Percentiles rank a stretch among this genome's conserved stretches.
Conservation (phyloP, 2,113 vertebrate genomes). For the Orycteropus afer region DNA sequence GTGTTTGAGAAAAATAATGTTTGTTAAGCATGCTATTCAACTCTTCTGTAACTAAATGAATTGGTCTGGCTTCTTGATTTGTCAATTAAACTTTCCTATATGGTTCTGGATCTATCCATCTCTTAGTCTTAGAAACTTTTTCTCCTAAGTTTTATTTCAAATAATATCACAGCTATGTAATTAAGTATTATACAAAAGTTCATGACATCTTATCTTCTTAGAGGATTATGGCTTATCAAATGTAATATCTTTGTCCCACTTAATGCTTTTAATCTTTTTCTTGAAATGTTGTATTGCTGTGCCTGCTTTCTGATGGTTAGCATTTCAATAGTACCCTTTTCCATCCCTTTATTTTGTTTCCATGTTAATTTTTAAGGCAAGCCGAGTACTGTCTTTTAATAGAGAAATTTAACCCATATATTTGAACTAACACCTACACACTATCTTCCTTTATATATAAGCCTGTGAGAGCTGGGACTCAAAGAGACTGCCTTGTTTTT, state of each 20-base stretch:
- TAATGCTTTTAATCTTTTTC: constrained; percentile 12
- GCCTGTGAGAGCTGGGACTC: neutral
- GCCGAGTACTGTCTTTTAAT: neutral
- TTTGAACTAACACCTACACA: neutral
- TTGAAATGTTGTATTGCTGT: neutral
- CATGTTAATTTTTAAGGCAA: constrained; percentile 4
- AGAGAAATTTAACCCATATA: neutral
- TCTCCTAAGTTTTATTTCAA: neutral
- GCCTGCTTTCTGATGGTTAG: neutral
- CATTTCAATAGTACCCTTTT: neutral
- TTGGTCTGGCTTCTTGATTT: neutral
- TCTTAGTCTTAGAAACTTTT: neutral
- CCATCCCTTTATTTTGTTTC: neutral
- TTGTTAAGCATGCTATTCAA: neutral
- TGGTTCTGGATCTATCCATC: neutral
- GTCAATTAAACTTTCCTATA: neutral
- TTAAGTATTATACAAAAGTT: constrained; percentile 16
- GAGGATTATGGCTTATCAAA: neutral
- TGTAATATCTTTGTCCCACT: neutral
- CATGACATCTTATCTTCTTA: neutral
- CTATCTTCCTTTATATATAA: neutral
- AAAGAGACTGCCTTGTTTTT: neutral
- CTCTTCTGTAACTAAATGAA: neutral
- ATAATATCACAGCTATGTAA: neutral
- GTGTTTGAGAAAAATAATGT: neutral